Conservation (phyloP, 2,113 vertebrate species). For the Ophiodon elongatus region DNA sequence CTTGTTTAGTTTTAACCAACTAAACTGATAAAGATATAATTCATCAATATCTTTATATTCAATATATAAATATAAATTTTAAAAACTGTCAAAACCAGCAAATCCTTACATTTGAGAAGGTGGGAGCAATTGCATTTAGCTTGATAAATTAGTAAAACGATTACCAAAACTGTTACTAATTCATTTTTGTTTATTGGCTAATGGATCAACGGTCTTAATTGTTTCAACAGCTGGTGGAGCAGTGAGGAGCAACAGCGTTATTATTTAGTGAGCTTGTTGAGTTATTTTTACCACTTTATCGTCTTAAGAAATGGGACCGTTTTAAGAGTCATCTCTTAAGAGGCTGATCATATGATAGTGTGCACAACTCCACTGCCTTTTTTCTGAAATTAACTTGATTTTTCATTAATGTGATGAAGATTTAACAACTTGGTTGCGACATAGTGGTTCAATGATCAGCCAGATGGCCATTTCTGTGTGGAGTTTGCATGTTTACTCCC, state of each 20-base stretch:
- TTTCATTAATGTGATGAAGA: too few relatives aligned
- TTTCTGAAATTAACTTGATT: neutral
- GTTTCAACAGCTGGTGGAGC: neutral
- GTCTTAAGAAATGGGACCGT: neutral
- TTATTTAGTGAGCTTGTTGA: neutral
- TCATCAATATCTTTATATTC: neutral
- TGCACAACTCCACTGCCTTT: neutral
- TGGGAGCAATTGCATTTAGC: neutral
- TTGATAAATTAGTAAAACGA: neutral
- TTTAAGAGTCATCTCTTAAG: too few relatives aligned
- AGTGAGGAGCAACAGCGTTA: neutral
- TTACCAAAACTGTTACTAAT: neutral
- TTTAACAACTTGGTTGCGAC: too few relatives aligned
- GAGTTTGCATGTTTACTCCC: slow-evolving; percentile 12
- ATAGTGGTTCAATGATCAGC: neutral
- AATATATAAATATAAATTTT: neutral
- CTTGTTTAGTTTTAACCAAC: neutral
- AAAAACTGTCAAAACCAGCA: neutral
- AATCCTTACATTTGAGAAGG: neutral
- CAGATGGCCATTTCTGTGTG: neutral
- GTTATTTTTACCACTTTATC: too few relatives aligned
- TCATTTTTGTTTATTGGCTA: neutral
- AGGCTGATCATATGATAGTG: neutral
- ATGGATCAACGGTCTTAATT: neutral
- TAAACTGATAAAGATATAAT: neutral